A percentile compares a stretch with the other conserved stretches of the same genome.
Evolutionary conservation across 2,113 vertebrate species (phyloP).

Genomic region (Talpa occidentalis): DNA sequence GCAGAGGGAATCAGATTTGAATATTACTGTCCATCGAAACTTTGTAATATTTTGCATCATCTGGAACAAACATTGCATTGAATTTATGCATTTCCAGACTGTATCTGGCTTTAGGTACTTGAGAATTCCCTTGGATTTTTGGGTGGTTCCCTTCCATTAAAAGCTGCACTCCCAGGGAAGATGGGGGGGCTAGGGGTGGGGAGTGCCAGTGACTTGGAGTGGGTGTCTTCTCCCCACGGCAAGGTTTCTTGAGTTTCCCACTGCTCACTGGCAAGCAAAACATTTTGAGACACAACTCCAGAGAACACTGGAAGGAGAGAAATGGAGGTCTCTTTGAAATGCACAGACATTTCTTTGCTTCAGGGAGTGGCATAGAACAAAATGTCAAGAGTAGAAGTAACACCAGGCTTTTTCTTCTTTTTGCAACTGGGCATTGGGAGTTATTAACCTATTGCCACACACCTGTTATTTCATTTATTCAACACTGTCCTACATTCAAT

Average conservation of each 20-base stretch:
- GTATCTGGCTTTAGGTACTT: neutral
- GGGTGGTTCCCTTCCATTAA: neutral
- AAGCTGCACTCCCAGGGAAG: neutral
- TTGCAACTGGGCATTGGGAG: conserved; percentile 9
- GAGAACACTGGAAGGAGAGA: conserved; percentile 38
- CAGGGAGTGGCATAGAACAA: conserved; percentile 53
- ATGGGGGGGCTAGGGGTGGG: rapidly evolving
- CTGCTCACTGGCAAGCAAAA: neutral
- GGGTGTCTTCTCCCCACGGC: neutral
- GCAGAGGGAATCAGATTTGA: neutral
- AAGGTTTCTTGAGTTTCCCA: neutral
- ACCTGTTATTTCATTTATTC: conserved; percentile 65
- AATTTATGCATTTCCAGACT: neutral
- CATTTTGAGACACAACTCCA: neutral
- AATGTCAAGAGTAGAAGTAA: conserved; percentile 66
- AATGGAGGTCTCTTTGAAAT: conserved; percentile 46
- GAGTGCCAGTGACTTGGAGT: neutral
- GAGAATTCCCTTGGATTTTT: neutral
- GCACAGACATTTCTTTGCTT: conserved; percentile 31
- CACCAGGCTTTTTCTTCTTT: conserved; percentile 62
- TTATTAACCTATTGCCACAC: conserved; percentile 62
- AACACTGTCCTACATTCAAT: conserved; percentile 54
- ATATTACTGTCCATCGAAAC: neutral
- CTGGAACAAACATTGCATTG: neutral
- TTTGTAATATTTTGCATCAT: neutral